These are phyloP conservation scores for Leucophora obtusa DNA, from an alignment of 2,888 invertebrate genomes.

Conservation along the genomic window DNA sequence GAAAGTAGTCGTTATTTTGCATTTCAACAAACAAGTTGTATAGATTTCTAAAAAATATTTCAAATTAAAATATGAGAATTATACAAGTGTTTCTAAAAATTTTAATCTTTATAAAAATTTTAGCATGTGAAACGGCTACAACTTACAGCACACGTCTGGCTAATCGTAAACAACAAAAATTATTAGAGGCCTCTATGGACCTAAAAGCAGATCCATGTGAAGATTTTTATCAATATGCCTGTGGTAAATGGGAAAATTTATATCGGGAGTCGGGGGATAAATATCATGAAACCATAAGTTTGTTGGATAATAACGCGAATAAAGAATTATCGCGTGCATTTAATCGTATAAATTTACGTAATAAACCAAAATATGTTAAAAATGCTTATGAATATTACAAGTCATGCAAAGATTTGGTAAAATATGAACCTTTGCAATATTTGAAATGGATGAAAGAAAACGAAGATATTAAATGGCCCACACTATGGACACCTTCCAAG, in stretches of 20 bases:
- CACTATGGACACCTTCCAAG: constrained; percentile 30
- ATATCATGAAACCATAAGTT: constrained; percentile 58
- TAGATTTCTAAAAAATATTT: constrained; percentile 4
- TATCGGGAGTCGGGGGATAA: constrained; percentile 13
- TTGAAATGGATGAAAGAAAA: constrained; percentile 53
- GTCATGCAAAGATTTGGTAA: constrained; percentile 47
- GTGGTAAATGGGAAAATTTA: constrained; percentile 63
- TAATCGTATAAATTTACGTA: constrained; percentile 34
- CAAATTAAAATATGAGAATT: constrained; percentile 24
- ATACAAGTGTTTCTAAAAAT: not conserved
- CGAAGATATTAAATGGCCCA: constrained; percentile 61
- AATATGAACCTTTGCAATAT: constrained; percentile 49
- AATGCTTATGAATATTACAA: constrained; percentile 54
- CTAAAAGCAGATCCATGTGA: constrained; percentile 58
- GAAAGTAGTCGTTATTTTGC: constrained; percentile 20
- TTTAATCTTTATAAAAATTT: not conserved
- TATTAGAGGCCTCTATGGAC: constrained; percentile 60
- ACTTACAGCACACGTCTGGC: not conserved
- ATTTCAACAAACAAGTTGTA: constrained; percentile 22
- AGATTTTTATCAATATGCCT: constrained; percentile 64
- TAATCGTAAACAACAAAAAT: constrained; percentile 32
- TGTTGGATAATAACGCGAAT: constrained; percentile 61
- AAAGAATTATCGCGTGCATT: constrained; percentile 45
- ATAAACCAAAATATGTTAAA: constrained; percentile 45
- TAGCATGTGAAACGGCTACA: not conserved